phyloP scores from a whole-genome alignment of 2,113 vertebrate species.

The Pygoscelis adeliae region DNA sequence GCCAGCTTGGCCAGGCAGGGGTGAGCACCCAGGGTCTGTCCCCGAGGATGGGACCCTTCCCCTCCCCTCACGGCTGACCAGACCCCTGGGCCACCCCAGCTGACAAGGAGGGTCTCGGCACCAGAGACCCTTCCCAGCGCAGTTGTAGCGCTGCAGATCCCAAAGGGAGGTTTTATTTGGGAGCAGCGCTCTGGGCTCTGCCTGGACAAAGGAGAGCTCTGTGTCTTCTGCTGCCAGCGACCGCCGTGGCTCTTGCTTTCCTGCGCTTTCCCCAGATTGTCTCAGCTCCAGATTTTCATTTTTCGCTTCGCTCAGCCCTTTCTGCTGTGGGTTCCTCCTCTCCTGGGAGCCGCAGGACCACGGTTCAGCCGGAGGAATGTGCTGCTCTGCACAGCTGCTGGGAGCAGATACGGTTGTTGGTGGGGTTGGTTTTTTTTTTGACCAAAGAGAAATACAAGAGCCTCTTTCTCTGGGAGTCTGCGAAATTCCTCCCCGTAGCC shows the following conservation, averaged over 20 bases:
- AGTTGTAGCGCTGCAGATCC: neutral
- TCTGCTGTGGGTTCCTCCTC: constrained; percentile 47
- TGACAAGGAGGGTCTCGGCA: neutral
- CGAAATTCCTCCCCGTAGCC: neutral
- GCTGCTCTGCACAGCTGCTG: constrained; percentile 64
- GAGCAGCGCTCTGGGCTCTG: neutral
- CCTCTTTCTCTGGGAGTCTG: constrained; percentile 40
- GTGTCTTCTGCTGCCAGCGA: neutral
- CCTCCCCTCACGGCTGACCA: neutral
- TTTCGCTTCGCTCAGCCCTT: constrained; percentile 60
- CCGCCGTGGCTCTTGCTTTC: neutral
- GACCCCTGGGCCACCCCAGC: too few relatives aligned
- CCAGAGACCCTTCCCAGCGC: neutral
- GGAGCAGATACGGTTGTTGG: constrained; percentile 23
- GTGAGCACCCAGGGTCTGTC: neutral
- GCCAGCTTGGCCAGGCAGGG: neutral
- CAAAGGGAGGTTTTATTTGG: neutral
- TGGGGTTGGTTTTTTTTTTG: neutral
- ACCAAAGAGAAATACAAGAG: constrained; percentile 53
- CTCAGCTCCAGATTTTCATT: constrained; percentile 36
- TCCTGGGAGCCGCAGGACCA: constrained; percentile 35
- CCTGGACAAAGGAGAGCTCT: neutral
- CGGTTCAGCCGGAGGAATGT: constrained; percentile 43
- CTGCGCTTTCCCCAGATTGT: neutral
- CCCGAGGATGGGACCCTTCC: neutral